Base-by-base conservation (phyloP, 2,888 invertebrate species). In the Ptychoptera contaminata region DNA sequence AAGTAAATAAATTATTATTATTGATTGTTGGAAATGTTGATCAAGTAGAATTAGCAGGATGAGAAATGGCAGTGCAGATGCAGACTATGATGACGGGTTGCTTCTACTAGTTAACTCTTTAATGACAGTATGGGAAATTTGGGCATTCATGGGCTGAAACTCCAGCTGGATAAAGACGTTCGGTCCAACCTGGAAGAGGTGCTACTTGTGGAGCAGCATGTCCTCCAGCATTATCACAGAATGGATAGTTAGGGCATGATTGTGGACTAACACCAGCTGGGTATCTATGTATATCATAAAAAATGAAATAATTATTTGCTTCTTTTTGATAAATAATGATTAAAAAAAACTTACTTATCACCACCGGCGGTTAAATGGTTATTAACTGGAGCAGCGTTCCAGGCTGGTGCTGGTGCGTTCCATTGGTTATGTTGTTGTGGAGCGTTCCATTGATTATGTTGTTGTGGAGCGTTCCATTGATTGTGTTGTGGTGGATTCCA, bases 221-320 rank as follows among this genome's bases (percentile, higher is more conserved):
- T 44, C 59, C 63, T 44, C 57, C 62, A 49, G 60, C 59, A 46
- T 60, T 62, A 56, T 65, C 64, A 50, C 70, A 70, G 60, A 65
- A 70, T 48, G 70, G 70, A 58, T 70, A 70, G 58, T 70, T 70
- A 54, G 70, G 70, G 55, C 70, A 70, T 49, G 64, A 55, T 44
- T 67, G 62, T 15, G 70, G 69, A 52, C 61, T 62, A 16, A 70
- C 59, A 47, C 68, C 69, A 49, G 69, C 67, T 47, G 69, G 69
- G 51, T 60, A 68, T 48, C 63, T 65, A 45, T 64, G 63, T 43
- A 32, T 32, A 23, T n/a, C 3, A 32, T 9, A 4, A 32, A 32
- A 32, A 11, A 32, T 12, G 4, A 37, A 12, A 23, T 23, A 23
- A 23, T 3, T 23, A 14, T 12, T 37, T 4, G 3, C 7, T 37